Base-by-base conservation (phyloP, 30 jellyfish, hydroid and myxozoan genomes). In the Clytia hemisphaerica region DNA sequence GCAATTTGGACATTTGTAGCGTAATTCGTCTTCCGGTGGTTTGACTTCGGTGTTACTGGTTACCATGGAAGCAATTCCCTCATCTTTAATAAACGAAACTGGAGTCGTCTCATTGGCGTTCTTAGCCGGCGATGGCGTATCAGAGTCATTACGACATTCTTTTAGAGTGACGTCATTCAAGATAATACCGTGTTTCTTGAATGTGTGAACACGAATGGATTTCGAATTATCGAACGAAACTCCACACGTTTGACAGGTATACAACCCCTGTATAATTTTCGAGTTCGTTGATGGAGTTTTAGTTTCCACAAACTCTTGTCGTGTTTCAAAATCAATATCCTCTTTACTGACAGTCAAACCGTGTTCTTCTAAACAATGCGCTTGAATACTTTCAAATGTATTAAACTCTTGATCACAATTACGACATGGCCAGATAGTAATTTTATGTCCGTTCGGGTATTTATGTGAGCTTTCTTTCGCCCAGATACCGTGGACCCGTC, bases 401-500 rank as follows among this genome's bases (percentile, higher is more conserved):
- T 40, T 61, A 47, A 65, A 73, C 66, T 81, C 87, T 1, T 60
- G 47, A 4, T 60, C 87, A 33, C 94, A 81, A 30, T 70, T 12
- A 28, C 62, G 79, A 45, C 94, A 81, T 12, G 84, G 80, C 1
- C 79, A 73, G 29, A 72, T 32, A 24, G 59, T 70, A 49, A 24
- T 34, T 46, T 26, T 29, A 32, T 19, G 58, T 7, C n/a, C 70
- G 66, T 71, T 75, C 40, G 37, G 37, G 18, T 37, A 37, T 34
- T 45, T 40, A 31, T 75, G 80, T 22, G 33, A 51, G 36, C 46
- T 53, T 50, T 83, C 92, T 69, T 75, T 83, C 34, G 67, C 83
- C 40, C 85, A 31, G 37, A 81, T 72, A 4, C 87, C 84, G 53
- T 83, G 95, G 58, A 72, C 35, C 49, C 83, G 76, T 35, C 67